Evolutionary conservation across 2,888 invertebrate genomes (phyloP).

Genomic region (Chloroclysta siterata): DNA sequence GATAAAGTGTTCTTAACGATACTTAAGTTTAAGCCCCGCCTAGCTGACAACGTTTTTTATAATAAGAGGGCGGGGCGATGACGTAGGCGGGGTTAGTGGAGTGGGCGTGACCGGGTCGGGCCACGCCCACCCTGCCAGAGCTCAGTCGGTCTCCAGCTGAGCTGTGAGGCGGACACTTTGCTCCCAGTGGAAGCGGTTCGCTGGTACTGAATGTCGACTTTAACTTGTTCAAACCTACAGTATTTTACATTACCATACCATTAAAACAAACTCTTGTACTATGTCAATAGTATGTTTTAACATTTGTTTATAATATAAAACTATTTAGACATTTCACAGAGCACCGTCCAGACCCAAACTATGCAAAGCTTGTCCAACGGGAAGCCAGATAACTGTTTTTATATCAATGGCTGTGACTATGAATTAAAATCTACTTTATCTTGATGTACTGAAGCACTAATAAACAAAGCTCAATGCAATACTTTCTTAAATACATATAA

Average conservation of each 20-base stretch:
- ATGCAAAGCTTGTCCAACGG: no score
- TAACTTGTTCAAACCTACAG: background rate
- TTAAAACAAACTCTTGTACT: no score
- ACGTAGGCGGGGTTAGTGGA: conserved; percentile 58
- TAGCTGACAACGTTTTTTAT: conserved; percentile 77
- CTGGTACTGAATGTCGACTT: background rate
- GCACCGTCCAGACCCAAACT: no score
- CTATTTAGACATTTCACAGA: no score
- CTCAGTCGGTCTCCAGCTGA: conserved; percentile 76
- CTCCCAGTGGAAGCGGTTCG: conserved; percentile 22
- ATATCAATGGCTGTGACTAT: no score
- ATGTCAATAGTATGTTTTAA: no score
- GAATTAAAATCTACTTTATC: no score
- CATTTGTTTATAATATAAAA: no score
- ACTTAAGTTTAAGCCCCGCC: conserved; percentile 71
- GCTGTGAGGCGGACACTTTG: conserved; percentile 66
- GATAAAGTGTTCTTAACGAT: conserved; percentile 82
- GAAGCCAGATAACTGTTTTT: no score
- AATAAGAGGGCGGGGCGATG: conserved; percentile 55
- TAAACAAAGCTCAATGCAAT: no score
- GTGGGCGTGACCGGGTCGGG: conserved; percentile 51
- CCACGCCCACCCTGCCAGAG: conserved; percentile 67
- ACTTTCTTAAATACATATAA: no score
- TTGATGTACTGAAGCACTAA: no score
- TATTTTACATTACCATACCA: background rate